Evolutionary conservation across 92 coral and sea anemone species (phyloP), one percentile per base, ranked within the genome.

Genomic region (Parazoanthus atlanticus): DNA sequence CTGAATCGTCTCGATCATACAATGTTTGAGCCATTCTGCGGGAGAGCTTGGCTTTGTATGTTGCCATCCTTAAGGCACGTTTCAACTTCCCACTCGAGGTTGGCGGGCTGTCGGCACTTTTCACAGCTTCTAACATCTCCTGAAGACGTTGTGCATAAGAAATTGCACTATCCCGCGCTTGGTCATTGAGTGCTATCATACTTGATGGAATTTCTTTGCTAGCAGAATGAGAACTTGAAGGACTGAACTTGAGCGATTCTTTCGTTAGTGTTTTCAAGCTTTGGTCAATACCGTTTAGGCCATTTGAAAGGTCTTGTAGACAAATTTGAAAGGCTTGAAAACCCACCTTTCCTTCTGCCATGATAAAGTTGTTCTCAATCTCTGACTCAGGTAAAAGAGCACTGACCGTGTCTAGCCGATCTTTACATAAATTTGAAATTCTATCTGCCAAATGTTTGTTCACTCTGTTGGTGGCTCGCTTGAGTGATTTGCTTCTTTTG

Each of bases 231-330:
- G 28, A 29, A 17, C 72, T 32, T 30, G 84, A 15, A 28, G 84
- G 84, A n/a, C 84, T 80, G 32, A 80, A 80, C 84, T 56, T 80
- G 72, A 80, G 56, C 16, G 84, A 56, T 32, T 80, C 71, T 19
- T 7, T 80, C 6, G 71, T 52, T 6, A 80, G 25, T 23, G 31
- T 80, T 54, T 17, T 80, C 21, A 80, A 25, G 40, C 84, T 80
- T 29, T 80, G 71, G 32, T 34, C 33, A 29, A 80, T 80, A 15
- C 84, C 84, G 71, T 80, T 28, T 56, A 80, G 17, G 31, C 72
- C 84, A 32, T 80, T 56, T 80, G 84, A 80, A 32, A 80, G 84
- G 28, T 80, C 67, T 52, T 52, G 71, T 13, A 80, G 15, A 31
- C 56, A 80, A 80, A 26, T 23, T 64, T 80, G 84, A 80, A 80